Conservation (phyloP, 1,140 invertebrate species). For the Brachionus rubens region DNA sequence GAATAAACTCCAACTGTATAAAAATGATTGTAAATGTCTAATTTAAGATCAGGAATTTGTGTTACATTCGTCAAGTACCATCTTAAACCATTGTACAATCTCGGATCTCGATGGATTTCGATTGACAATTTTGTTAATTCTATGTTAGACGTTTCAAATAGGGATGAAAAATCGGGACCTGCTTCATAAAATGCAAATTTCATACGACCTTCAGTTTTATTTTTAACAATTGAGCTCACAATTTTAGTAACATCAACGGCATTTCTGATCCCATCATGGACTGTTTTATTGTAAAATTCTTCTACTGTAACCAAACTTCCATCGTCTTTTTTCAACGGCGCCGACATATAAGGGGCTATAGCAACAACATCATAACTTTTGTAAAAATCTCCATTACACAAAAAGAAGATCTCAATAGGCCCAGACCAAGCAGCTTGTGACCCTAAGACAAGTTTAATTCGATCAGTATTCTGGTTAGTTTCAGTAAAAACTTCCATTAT, state of each 20-base stretch:
- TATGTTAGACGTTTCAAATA: neutral
- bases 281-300: constrained; percentile 6
- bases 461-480: neutral
- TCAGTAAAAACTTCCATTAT: constrained; percentile 1
- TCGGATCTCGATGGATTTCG: constrained; percentile 13
- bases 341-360: constrained; percentile 18
- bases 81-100: neutral
- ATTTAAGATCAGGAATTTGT: neutral
- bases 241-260: neutral
- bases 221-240: neutral
- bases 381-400: constrained; percentile 9
- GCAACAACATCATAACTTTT: constrained; percentile 6
- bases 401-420: neutral
- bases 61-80: constrained; percentile 9
- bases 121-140: neutral
- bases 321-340: neutral
- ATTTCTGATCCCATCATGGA: neutral
- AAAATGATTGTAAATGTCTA: neutral
- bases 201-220: neutral
- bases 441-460: constrained; percentile 18
- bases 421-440: constrained; percentile 18
- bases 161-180: constrained; percentile 18
- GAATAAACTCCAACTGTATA: neutral
- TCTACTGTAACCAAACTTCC: neutral
- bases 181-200: constrained; percentile 25